A percentile compares a stretch with the other conserved stretches of the same genome.
These are phyloP conservation scores for Caloenas nicobarica DNA, from an alignment of 2,113 vertebrate genomes.

Conservation along the genomic window DNA sequence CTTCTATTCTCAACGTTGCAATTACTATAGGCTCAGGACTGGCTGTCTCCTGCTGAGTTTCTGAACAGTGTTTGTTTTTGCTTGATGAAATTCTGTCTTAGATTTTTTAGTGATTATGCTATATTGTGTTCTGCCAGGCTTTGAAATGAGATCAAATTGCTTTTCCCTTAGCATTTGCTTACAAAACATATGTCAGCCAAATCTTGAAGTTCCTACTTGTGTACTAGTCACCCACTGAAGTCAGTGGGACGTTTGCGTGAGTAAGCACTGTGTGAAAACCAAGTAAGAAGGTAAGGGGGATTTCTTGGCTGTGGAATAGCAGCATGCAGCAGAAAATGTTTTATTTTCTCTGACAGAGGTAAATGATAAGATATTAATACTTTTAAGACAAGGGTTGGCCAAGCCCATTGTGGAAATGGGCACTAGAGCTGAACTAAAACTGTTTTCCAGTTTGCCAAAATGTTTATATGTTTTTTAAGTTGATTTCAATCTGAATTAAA, in stretches of 20 bases:
- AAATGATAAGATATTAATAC: background rate
- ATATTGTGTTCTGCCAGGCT: constrained; percentile 52
- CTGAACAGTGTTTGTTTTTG: constrained; percentile 62
- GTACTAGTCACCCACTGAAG: background rate
- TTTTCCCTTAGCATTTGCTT: constrained; percentile 24
- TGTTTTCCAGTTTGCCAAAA: background rate
- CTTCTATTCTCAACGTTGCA: constrained; percentile 48
- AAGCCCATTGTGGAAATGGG: background rate
- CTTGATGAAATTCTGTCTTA: constrained; percentile 64
- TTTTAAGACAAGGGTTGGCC: background rate
- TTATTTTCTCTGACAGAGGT: constrained; percentile 5
- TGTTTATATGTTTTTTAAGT: background rate
- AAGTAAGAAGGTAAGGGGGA: background rate
- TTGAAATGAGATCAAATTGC: constrained; percentile 65
- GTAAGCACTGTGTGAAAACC: constrained; percentile 19
- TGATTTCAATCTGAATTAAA: background rate
- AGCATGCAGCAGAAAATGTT: background rate
- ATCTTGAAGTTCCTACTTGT: constrained; percentile 47
- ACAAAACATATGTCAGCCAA: constrained; percentile 38
- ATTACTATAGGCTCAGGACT: constrained; percentile 54
- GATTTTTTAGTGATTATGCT: constrained; percentile 65
- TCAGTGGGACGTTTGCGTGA: constrained; percentile 27
- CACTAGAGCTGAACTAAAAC: background rate
- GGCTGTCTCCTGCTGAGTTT: constrained; percentile 50
- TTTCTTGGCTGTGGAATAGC: background rate